Evolutionary conservation across 1,140 invertebrate genomes (phyloP), one percentile per base, ranked within the genome.

Genomic region (Gyrodactylus bullatarudis): DNA sequence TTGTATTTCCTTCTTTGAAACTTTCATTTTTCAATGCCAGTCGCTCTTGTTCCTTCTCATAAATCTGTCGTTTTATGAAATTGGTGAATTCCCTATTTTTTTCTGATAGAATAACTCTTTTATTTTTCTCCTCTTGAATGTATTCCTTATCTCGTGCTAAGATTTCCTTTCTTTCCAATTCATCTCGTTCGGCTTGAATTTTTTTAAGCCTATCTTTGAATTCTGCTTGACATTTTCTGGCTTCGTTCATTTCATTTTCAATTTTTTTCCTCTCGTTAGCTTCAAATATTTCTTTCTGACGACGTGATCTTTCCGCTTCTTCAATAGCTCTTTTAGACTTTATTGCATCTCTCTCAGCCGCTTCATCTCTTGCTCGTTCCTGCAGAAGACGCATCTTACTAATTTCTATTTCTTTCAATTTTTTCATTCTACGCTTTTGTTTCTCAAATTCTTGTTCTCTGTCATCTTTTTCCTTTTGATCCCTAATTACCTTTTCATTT

Each of bases 371-470:
- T 1, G 79, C 79, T 2, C 80, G 75, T 74, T 82, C 81, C 76
- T 82, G 81, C 26, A 80, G 72, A 19, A 77, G 77, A 27, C 79
- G 75, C 68, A 81, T 72, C 69, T 78, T 76, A 0, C 78, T 79
- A n/a, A 78, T 76, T 76, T 82, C 80, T 73, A 76, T 79, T 76
- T 82, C 80, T 74, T 81, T 81, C 75, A 81, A 78, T n/a, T 79
- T 77, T 23, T 80, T 77, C 24, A 79, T 78, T 71, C 76, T 76
- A 72, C 79, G 78, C 75, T 80, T 79, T 75, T 82, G 80, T 27
- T 76, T 77, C 74, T 82, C 80, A 75, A 76, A 80, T 20, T 77
- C 78, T 21, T 78, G 77, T 75, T 82, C 81, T 74, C 80, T 75
- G 75, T 80, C 80, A 27, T 79, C 80, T 76, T 81, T 81, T 75